These are phyloP conservation scores for Taeniopygia guttata DNA, from an alignment of 2,797 vertebrate genomes.

Conservation along the genomic window DNA sequence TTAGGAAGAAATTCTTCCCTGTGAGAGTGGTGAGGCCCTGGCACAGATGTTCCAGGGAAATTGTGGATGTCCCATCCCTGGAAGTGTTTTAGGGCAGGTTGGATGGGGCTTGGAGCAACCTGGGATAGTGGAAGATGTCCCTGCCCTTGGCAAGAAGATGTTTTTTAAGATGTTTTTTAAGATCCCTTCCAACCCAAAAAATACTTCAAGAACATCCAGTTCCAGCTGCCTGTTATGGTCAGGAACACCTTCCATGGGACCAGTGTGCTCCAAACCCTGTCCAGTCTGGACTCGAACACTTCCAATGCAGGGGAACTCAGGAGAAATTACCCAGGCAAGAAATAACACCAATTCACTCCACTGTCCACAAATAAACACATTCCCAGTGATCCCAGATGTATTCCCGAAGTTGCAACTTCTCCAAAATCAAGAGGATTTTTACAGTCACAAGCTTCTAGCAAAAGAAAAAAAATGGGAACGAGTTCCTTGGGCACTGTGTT, in stretches of 20 bases:
- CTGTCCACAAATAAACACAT: not conserved
- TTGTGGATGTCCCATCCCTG: rapidly evolving
- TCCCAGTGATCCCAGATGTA: not conserved
- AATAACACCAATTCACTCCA: not conserved
- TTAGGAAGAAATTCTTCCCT: not conserved
- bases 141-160: not conserved
- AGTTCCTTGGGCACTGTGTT: not conserved
- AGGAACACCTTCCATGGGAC: not conserved
- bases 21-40: not conserved
- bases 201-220: not conserved
- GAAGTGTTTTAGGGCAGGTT: rapidly evolving
- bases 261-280: not conserved
- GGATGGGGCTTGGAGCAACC: rapidly evolving
- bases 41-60: rapidly evolving
- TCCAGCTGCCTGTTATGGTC: not conserved
- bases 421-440: not conserved
- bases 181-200: not conserved
- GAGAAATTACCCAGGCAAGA: not conserved
- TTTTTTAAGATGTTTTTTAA: no score
- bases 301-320: not conserved
- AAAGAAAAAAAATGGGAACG: not conserved
- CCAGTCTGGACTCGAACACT: not conserved
- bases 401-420: not conserved
- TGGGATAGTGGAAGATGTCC: rapidly evolving
- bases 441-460: not conserved